phyloP scores from a whole-genome alignment of 2,113 vertebrate species.

The Pseudorasbora parva region DNA sequence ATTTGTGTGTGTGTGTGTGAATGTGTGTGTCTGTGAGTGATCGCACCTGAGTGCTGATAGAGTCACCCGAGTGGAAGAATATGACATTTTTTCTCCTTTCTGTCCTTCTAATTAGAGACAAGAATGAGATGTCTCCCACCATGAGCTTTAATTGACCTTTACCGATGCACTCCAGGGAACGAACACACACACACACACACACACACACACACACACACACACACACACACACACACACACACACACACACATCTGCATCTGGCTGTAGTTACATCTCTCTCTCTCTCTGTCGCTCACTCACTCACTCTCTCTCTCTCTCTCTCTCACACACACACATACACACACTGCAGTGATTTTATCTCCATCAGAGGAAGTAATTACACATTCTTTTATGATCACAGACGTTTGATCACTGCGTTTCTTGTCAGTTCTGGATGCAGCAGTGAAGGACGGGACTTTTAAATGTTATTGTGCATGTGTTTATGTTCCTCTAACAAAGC shows the following conservation, averaged over 20 bases:
- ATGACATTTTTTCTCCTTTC: constrained; percentile 18
- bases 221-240: constrained; percentile 12
- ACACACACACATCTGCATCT: neutral
- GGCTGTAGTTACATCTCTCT: constrained; percentile 9
- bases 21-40: neutral
- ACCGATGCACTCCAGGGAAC: constrained; percentile 55
- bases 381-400: constrained; percentile 18
- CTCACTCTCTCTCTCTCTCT: neutral
- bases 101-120: constrained; percentile 44
- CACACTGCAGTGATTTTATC: constrained; percentile 29
- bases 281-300: neutral
- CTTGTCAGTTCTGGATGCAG: constrained; percentile 17
- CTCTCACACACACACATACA: constrained; percentile 16
- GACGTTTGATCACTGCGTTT: constrained; percentile 17
- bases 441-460: neutral
- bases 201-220: constrained; percentile 28
- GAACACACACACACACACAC: constrained; percentile 17
- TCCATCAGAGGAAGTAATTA: constrained; percentile 31
- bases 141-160: constrained; percentile 66
- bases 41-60: constrained; percentile 23
- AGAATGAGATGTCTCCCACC: constrained; percentile 43
- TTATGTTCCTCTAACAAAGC: too few relatives aligned
- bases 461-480: neutral
- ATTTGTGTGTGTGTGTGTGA: constrained; percentile 1
- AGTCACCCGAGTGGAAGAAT: neutral